Base-by-base conservation (phyloP, 2,888 invertebrate species). In the Dicycla oo region DNA sequence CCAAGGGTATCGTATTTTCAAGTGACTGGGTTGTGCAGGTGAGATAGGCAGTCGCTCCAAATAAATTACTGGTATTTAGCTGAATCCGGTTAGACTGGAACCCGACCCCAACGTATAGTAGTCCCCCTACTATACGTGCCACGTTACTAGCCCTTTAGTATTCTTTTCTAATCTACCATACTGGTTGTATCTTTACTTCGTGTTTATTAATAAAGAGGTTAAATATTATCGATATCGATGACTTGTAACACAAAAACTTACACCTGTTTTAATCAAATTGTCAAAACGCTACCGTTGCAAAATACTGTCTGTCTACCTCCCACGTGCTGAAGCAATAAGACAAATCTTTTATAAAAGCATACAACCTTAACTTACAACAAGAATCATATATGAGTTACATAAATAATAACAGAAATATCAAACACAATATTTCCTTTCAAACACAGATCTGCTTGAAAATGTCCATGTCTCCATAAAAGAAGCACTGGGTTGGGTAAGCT, bases 391-490 rank as follows among this genome's bases (percentile, higher is more conserved):
- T 20, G 8, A 47, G 47, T 47, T 20, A 47, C 47, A 47, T 47
- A 47, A 20, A 8, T 11, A 20, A 8, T 11, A 51, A 26, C 51
- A 68, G 51, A 43, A 51, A 40, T 43, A 43, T 34, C 53, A 53
- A 43, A 18, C 26, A 54, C 34, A 53, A 57, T 45, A 30, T 23
- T 62, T 53, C n/a, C 18, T 26, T 49, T 45, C 2, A 18, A 5
- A 15, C 6, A 47, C 1, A 38, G 23, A 30, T 57, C 11, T 15
- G 8, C 30, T 51, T 23, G 3, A 49, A 60, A 62, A 49, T 61
- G 3, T 47, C 40, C 15, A 49, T 49, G 7, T 66, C 49, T 49
- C 26, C 38, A 62, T 47, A 43, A 67, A 30, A 66, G n/a, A 72
- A 51, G 10, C 20, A 60, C 62, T 40, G 38, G 64, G 26, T 56